Evolutionary conservation across 2,888 invertebrate genomes (phyloP).

Genomic region (Eupithecia exiguata): DNA sequence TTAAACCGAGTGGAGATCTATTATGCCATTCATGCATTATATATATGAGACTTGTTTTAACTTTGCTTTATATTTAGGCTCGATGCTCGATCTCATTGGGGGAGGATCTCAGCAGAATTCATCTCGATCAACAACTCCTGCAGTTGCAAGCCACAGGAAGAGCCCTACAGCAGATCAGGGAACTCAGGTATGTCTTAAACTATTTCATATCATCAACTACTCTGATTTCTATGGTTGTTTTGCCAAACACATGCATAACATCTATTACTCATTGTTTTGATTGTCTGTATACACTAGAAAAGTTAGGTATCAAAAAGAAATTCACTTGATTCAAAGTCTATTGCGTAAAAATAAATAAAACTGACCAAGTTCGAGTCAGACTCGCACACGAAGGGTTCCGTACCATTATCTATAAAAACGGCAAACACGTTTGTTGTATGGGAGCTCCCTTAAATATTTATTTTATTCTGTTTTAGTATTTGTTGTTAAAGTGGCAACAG

Average conservation of each 20-base stretch:
- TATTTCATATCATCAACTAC: neutral
- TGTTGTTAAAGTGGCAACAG: too few relatives aligned
- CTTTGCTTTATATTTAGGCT: slow-evolving; percentile 58
- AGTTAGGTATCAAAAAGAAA: neutral
- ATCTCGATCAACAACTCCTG: slow-evolving; percentile 92
- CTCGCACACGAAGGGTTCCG: too few relatives aligned
- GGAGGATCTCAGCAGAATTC: slow-evolving; percentile 82
- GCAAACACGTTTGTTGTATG: too few relatives aligned
- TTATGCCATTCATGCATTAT: slow-evolving; percentile 14
- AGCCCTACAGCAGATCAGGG: slow-evolving; percentile 94
- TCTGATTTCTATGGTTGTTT: neutral
- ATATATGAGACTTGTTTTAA: neutral
- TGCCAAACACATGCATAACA: neutral
- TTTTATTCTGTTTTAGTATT: too few relatives aligned
- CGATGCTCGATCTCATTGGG: slow-evolving; percentile 88
- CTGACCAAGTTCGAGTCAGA: too few relatives aligned
- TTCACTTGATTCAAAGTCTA: neutral
- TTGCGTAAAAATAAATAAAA: neutral
- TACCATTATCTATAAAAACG: too few relatives aligned
- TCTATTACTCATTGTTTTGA: neutral
- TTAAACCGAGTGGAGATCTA: neutral
- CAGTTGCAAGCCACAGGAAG: slow-evolving; percentile 88
- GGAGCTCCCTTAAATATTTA: too few relatives aligned
- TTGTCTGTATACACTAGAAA: neutral
- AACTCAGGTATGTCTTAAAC: slow-evolving; percentile 84